Conservation (phyloP, 2,113 vertebrate genomes). For the Aphyosemion australe region DNA sequence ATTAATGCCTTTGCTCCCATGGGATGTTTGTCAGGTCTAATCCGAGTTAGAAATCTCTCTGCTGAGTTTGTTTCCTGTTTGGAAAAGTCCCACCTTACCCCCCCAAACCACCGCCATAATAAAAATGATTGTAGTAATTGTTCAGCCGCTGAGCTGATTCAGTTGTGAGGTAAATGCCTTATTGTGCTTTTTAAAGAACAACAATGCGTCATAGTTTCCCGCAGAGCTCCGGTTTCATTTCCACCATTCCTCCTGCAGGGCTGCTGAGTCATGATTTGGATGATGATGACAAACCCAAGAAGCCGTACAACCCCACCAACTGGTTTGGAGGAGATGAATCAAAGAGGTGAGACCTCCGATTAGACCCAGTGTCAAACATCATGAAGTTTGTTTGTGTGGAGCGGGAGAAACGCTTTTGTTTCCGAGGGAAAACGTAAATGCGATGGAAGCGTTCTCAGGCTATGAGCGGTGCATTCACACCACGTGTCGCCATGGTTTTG, state of each 20-base stretch:
- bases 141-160: constrained; percentile 8
- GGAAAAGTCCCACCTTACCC: not conserved
- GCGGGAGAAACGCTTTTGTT: too few species aligned
- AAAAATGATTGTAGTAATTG: not conserved
- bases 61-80: not conserved
- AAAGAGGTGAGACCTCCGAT: constrained; percentile 41
- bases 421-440: too few species aligned
- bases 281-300: constrained; percentile 5
- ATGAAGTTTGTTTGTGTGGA: not conserved
- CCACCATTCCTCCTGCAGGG: constrained; percentile 51
- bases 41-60: not conserved
- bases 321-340: constrained; percentile 62
- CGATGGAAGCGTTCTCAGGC: too few species aligned
- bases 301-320: constrained; percentile 52
- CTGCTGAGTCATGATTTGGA: constrained; percentile 75
- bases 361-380: not conserved
- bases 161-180: constrained; percentile 1
- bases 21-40: not conserved
- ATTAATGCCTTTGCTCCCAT: too few species aligned
- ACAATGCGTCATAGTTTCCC: not conserved
- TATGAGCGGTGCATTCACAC: constrained; percentile 13
- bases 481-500: constrained; percentile 69
- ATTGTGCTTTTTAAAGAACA: constrained; percentile 9
- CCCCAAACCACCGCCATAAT: not conserved
- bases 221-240: not conserved